These are phyloP conservation scores for Endomychus coccineus DNA, from an alignment of 2,888 invertebrate species.

Conservation along the genomic window DNA sequence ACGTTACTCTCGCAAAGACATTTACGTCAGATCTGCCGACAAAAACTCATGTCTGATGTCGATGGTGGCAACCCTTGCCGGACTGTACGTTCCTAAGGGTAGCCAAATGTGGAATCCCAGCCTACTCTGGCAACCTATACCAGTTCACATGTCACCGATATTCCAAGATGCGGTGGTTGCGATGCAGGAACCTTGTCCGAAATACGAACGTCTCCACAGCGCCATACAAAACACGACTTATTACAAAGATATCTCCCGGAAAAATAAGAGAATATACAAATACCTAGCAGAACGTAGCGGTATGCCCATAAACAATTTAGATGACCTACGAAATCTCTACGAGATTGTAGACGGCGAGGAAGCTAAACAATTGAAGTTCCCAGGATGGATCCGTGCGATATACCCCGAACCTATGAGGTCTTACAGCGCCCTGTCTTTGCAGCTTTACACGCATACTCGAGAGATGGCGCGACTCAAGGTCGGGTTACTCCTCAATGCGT, in stretches of 20 bases:
- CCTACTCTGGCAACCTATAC: conserved; percentile 72
- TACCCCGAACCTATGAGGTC: conserved; percentile 58
- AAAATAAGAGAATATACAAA: conserved; percentile 47
- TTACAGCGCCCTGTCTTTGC: conserved; percentile 56
- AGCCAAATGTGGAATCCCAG: conserved; percentile 52
- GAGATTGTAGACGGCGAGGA: conserved; percentile 61
- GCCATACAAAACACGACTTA: conserved; percentile 29
- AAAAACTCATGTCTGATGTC: conserved; percentile 87
- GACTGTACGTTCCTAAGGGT: conserved; percentile 59
- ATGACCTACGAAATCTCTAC: conserved; percentile 47
- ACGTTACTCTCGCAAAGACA: conserved; percentile 50
- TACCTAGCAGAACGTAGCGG: conserved; percentile 56
- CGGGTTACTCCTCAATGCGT: conserved; percentile 63
- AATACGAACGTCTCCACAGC: conserved; percentile 50
- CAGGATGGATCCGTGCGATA: conserved; percentile 35
- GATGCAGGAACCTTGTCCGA: conserved; percentile 58
- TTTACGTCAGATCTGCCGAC: conserved; percentile 68
- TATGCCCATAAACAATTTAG: conserved; percentile 45
- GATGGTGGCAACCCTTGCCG: conserved; percentile 72
- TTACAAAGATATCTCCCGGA: conserved; percentile 13
- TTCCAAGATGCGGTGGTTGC: conserved; percentile 55
- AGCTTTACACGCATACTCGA: conserved; percentile 48
- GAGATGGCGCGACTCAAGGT: conserved; percentile 52
- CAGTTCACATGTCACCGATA: conserved; percentile 62
- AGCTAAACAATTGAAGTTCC: conserved; percentile 49